A percentile compares a stretch with the other conserved stretches of the same genome.
These are phyloP conservation scores for Rhizomys pruinosus DNA, from an alignment of 2,113 vertebrate genomes.

Conservation along the genomic window DNA sequence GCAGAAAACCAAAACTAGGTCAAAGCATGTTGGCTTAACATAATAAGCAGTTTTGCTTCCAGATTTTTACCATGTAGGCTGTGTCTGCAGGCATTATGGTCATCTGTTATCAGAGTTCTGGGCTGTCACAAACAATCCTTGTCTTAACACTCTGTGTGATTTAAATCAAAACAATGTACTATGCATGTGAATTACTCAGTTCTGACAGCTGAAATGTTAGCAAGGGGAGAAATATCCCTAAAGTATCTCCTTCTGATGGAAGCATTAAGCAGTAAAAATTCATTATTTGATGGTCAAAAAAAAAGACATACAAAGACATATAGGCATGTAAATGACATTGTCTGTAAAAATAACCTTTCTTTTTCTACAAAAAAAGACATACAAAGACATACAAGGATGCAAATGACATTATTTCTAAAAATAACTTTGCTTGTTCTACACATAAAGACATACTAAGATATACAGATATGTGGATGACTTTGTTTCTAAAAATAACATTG, in stretches of 20 bases:
- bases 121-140: constrained; percentile 83
- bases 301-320: too few relatives aligned
- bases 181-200: constrained; percentile 78
- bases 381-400: too few relatives aligned
- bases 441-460: too few relatives aligned
- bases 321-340: too few relatives aligned
- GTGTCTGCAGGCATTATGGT: constrained; percentile 86
- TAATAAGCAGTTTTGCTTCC: constrained; percentile 84
- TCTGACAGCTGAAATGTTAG: constrained; percentile 60
- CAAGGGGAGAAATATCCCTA: constrained; percentile 56
- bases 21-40: constrained; percentile 87
- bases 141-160: constrained; percentile 86
- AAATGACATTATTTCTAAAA: too few relatives aligned
- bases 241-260: constrained; percentile 25
- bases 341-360: too few relatives aligned
- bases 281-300: constrained; percentile 58
- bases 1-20: constrained; percentile 89
- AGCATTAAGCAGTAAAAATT: constrained; percentile 63
- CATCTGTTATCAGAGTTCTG: constrained; percentile 84
- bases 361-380: too few relatives aligned
- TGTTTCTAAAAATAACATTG: too few relatives aligned
- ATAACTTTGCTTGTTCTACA: too few relatives aligned
- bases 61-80: constrained; percentile 86
- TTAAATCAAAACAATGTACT: constrained; percentile 86
- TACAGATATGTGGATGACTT: too few relatives aligned